Percentiles rank a stretch among this genome's conserved stretches.
Conservation (phyloP, 2,113 vertebrate species). For the Aleadryas rufinucha region DNA sequence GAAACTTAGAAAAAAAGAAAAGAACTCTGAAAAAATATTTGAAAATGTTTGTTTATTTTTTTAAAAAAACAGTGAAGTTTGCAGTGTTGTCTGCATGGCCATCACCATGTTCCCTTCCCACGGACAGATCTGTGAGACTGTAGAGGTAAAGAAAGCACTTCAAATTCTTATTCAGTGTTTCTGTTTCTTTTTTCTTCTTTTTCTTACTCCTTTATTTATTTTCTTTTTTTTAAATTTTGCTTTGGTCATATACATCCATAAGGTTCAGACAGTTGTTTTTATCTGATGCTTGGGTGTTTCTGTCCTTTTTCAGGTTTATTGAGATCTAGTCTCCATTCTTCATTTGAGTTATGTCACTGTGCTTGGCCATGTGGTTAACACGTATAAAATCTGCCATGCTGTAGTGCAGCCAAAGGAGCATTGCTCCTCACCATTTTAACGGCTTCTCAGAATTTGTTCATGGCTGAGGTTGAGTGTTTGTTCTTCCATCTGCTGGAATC, state of each 20-base stretch:
- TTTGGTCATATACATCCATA: not conserved
- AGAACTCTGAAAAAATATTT: not conserved
- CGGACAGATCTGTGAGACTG: not conserved
- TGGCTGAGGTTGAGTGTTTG: not conserved
- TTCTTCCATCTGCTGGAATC: not conserved
- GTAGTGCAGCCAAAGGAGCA: not conserved
- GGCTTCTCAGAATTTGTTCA: rapidly evolving
- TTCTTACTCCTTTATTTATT: not conserved
- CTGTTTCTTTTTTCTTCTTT: not conserved
- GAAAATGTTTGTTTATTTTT: not conserved
- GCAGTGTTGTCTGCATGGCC: not conserved
- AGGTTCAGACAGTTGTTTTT: not conserved
- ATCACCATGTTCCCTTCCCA: not conserved
- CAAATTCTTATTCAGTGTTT: not conserved
- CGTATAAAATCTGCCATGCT: rapidly evolving
- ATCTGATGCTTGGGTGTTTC: not conserved
- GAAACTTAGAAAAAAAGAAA: not conserved
- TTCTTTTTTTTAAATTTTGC: not conserved
- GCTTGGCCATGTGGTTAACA: not conserved
- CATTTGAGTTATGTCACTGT: not conserved
- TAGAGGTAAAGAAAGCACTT: not conserved
- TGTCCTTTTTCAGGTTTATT: not conserved
- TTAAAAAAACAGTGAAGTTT: not conserved
- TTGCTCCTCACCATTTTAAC: not conserved
- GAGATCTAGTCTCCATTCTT: not conserved